Base-by-base conservation (phyloP, 2,888 invertebrate genomes). In the Orgyia antiqua region DNA sequence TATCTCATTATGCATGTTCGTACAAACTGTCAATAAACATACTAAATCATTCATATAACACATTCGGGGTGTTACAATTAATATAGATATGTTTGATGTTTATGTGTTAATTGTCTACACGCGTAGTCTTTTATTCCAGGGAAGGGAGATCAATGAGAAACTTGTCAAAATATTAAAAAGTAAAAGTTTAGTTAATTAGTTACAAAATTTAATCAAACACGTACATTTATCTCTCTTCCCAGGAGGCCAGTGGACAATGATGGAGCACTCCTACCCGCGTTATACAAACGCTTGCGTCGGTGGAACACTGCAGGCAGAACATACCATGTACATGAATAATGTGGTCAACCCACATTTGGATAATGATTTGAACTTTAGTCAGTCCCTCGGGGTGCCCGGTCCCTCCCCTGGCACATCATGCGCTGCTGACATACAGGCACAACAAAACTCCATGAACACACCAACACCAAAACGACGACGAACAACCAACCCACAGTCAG, bases 211-310 rank as follows among this genome's bases (percentile, higher is more conserved):
- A 65, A 65, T 73, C 68, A 68, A 70, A 69, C 71, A 68, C 68
- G 48, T 47, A 52, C 83, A 77, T 89, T 88, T 87, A 83, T 84
- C 86, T 87, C 84, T 86, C 84, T 87, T 89, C 90, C 89, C 91
- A 93, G 93, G 93, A 89, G 91, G 92, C 87, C 93, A 93, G 87
- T 94, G 94, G 94, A 92, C 92, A 82, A 91, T 93, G 88, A 90
- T 93, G 90, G 93, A 94, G 88, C 91, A 93, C 80, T 89, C 91
- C 69, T 93, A 92, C 82, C 89, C 92, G 71, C 91, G 93, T 73
- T 93, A 92, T 87, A 88, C 90, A 71, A 88, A 88, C 73, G 82
- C 91, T 63, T 89, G 91, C 72, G 88, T 90, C 77, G 90, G 90
- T 68, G 74, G 80, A 59, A 77, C 80, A 11, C 79, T 89, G 67